Conservation (phyloP, 2,888 invertebrate genomes). For the Acanthacorydalis orientalis region DNA sequence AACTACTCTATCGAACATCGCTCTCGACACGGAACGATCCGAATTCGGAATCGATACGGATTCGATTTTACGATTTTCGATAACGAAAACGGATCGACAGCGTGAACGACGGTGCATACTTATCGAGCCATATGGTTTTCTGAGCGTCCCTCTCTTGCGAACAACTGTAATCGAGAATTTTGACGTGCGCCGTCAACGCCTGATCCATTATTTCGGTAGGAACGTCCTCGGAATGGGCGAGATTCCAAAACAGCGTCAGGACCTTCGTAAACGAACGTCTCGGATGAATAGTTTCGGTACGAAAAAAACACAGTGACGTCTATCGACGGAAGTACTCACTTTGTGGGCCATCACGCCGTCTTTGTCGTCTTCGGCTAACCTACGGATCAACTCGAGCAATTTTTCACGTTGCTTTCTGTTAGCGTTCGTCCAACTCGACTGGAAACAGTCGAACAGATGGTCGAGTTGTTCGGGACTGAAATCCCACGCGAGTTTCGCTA, state of each 20-base stretch:
- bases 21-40: too few species aligned
- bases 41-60: too few species aligned
- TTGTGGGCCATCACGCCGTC: constrained; percentile 98
- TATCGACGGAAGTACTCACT: constrained; percentile 38
- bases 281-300: too few species aligned
- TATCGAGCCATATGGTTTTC: constrained; percentile 88
- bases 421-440: constrained; percentile 85
- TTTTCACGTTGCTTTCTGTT: constrained; percentile 93
- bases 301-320: too few species aligned
- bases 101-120: constrained; percentile 26
- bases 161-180: constrained; percentile 95
- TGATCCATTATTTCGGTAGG: constrained; percentile 96
- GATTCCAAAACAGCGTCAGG: constrained; percentile 86
- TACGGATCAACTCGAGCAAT: constrained; percentile 80
- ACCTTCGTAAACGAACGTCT: too few species aligned
- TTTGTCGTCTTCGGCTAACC: constrained; percentile 95
- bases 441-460: constrained; percentile 93
- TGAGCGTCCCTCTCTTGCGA: constrained; percentile 93
- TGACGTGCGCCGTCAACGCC: constrained; percentile 85
- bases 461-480: constrained; percentile 94
- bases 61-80: too few species aligned
- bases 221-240: constrained; percentile 91
- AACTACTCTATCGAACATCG: too few species aligned
- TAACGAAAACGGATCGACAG: background rate
- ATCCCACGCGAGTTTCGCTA: constrained; percentile 96